Conservation (phyloP, 1,140 invertebrate genomes). For the Paraescarpia echinospica region DNA sequence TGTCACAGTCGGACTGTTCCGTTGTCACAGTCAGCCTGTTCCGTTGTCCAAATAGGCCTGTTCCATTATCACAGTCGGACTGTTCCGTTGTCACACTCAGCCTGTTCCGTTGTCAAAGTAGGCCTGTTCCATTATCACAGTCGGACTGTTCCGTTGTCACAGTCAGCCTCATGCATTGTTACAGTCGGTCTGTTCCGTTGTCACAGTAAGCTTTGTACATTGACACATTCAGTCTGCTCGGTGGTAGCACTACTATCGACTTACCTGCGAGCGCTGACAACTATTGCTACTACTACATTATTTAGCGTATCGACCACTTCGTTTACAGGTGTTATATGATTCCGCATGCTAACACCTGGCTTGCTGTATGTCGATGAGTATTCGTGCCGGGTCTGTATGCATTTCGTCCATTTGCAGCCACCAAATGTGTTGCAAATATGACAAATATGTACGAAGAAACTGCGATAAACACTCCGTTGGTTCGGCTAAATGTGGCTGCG, state of each 20-base stretch:
- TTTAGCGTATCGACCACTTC: background rate
- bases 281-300: background rate
- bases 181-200: background rate
- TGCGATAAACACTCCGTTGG: background rate
- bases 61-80: background rate
- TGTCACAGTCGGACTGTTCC: background rate
- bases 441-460: background rate
- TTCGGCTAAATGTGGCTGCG: background rate
- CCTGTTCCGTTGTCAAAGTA: background rate
- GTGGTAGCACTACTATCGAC: background rate
- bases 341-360: background rate
- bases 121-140: background rate
- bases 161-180: background rate
- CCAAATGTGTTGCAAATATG: background rate
- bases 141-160: background rate
- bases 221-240: background rate
- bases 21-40: background rate
- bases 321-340: background rate
- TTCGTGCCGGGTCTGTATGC: background rate
- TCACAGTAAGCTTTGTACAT: background rate
- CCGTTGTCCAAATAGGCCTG: background rate
- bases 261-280: background rate
- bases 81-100: background rate
- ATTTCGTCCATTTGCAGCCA: background rate
- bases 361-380: too few species aligned